Percentiles rank a stretch among this genome's conserved stretches.
Conservation (phyloP, 2,797 vertebrate genomes). For the Aselliscus stoliczkanus region DNA sequence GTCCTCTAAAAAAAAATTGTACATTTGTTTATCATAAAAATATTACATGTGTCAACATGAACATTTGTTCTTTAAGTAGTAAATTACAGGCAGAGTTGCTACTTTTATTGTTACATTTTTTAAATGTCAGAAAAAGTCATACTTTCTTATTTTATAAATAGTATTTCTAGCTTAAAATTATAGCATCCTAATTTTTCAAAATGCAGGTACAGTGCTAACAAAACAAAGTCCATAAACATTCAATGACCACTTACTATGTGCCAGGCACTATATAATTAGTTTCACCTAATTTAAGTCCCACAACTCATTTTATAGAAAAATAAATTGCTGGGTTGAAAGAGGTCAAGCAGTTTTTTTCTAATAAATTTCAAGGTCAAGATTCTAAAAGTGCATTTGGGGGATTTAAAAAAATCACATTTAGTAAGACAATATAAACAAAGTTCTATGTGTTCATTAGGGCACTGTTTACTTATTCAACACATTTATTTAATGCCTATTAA, state of each 20-base stretch:
- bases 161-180: neutral
- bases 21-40: slow-evolving; percentile 13
- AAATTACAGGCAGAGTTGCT: neutral
- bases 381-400: neutral
- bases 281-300: neutral
- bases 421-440: neutral
- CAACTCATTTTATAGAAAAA: neutral
- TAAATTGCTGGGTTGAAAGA: neutral
- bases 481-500: neutral
- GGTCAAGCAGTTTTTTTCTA: neutral
- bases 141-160: slow-evolving; percentile 3
- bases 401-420: neutral
- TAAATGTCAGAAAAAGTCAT: neutral
- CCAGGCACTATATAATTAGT: neutral
- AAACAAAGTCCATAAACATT: neutral
- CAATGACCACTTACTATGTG: neutral
- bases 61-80: neutral
- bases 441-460: neutral
- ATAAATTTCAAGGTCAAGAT: neutral
- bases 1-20: too few relatives aligned
- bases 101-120: neutral
- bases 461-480: neutral
- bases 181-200: neutral
- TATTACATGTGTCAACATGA: neutral
- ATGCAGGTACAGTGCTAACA: neutral